These are phyloP conservation scores for Euwallacea similis DNA, from an alignment of 1,140 invertebrate genomes.

Conservation along the genomic window DNA sequence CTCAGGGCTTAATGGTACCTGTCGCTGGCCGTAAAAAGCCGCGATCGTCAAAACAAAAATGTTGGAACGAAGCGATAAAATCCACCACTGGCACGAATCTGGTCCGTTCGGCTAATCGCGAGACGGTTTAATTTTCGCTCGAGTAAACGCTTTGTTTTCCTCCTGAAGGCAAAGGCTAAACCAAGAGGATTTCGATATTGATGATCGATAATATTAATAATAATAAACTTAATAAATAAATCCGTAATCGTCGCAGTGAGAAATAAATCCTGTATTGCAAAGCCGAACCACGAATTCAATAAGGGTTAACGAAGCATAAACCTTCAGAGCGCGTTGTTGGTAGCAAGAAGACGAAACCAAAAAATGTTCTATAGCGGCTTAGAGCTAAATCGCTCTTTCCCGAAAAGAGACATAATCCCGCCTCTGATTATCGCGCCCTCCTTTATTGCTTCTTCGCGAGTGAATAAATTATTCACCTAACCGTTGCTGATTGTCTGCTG, in stretches of 20 bases:
- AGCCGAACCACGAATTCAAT: background rate
- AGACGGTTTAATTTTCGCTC: background rate
- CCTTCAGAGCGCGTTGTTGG: background rate
- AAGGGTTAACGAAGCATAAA: background rate
- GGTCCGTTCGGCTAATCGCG: no score
- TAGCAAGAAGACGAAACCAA: background rate
- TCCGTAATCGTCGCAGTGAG: background rate
- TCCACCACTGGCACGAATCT: no score
- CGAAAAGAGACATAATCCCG: slow-evolving; percentile 1
- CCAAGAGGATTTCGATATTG: no score
- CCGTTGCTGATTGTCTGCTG: background rate
- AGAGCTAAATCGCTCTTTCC: background rate
- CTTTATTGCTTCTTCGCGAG: background rate
- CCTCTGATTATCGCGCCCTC: background rate
- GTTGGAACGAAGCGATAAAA: no score
- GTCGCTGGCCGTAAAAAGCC: no score
- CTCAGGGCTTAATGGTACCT: no score
- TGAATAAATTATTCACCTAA: background rate
- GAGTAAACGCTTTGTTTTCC: background rate
- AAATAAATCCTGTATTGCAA: background rate
- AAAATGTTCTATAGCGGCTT: background rate
- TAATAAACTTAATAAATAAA: background rate
- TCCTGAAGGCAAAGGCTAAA: background rate
- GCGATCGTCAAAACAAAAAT: no score
- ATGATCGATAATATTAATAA: slow-evolving; percentile 1